Conservation (phyloP, 2,113 vertebrate species). For the Micronycteris hirsuta region DNA sequence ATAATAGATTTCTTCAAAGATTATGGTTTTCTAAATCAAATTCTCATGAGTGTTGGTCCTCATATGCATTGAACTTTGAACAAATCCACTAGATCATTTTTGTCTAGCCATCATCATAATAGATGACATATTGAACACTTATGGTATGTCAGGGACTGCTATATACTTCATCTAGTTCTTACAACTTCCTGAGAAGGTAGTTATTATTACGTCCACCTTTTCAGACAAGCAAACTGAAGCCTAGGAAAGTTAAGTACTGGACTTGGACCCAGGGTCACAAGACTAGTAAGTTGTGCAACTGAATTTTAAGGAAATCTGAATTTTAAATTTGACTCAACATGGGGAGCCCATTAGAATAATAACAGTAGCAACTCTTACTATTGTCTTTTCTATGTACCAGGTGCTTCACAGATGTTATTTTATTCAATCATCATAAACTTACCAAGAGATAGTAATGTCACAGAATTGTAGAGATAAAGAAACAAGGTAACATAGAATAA, state of each 20-base stretch:
- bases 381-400: background rate
- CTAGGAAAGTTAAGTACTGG: background rate
- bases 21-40: background rate
- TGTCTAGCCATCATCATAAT: background rate
- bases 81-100: background rate
- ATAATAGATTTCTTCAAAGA: background rate
- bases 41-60: background rate
- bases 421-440: background rate
- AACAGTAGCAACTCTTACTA: background rate
- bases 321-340: constrained; percentile 20
- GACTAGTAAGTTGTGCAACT: background rate
- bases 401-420: background rate
- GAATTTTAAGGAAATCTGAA: background rate
- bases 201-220: background rate
- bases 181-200: background rate
- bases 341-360: background rate
- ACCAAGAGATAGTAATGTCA: background rate
- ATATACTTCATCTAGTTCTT: background rate
- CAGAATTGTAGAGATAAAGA: background rate
- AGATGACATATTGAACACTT: background rate
- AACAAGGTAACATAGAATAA: background rate
- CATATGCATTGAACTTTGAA: background rate
- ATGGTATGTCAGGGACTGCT: background rate
- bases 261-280: background rate
- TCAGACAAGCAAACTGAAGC: background rate